Conservation (phyloP, 2,113 vertebrate species). For the Rhea americana region DNA sequence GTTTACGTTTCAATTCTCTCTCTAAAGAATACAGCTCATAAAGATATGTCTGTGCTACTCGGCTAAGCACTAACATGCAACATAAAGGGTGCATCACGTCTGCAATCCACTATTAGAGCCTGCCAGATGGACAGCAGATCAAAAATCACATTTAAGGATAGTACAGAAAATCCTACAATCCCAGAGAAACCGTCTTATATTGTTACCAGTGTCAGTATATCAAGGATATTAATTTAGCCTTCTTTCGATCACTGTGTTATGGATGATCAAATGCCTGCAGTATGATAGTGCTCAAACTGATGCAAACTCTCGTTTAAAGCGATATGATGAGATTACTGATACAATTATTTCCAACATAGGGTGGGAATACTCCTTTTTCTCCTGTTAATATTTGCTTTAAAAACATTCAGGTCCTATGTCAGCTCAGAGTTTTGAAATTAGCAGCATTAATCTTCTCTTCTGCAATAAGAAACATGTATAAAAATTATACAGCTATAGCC, state of each 20-base stretch:
- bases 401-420: conserved; percentile 44
- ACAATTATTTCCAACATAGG: conserved; percentile 50
- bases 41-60: background rate
- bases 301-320: conserved; percentile 13
- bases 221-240: conserved; percentile 50
- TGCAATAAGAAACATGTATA: conserved; percentile 45
- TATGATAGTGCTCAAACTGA: conserved; percentile 25
- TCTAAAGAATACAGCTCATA: background rate
- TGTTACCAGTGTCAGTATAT: conserved; percentile 32
- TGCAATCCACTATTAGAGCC: background rate
- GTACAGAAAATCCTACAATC: background rate
- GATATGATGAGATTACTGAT: conserved; percentile 23
- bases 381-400: conserved; percentile 47
- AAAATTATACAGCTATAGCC: conserved; percentile 52
- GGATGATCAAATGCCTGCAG: conserved; percentile 21
- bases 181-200: background rate
- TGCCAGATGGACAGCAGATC: background rate
- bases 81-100: background rate
- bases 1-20: background rate
- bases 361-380: conserved; percentile 31
- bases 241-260: background rate
- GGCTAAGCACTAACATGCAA: background rate
- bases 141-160: conserved; percentile 13
- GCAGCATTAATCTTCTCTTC: conserved; percentile 71
- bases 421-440: conserved; percentile 71